These are phyloP conservation scores for Ellobium chinense DNA, from an alignment of 2,888 invertebrate species.

Conservation along the genomic window DNA sequence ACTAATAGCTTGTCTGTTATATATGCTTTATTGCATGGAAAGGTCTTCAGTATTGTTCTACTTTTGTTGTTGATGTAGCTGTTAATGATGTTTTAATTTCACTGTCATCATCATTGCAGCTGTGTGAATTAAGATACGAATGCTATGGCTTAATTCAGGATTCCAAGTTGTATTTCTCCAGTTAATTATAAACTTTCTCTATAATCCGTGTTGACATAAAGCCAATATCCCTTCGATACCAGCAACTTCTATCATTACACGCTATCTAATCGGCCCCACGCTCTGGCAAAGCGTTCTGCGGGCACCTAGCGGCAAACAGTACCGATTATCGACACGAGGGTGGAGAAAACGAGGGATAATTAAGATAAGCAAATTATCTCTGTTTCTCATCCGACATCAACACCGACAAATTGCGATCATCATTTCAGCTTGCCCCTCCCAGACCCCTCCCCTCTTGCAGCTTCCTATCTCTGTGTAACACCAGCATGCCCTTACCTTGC, in stretches of 20 bases:
- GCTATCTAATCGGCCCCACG: not conserved
- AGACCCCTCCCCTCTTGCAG: not conserved
- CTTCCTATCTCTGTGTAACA: no score
- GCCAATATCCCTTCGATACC: not conserved
- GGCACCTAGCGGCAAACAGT: not conserved
- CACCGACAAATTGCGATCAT: slow-evolving; percentile 6
- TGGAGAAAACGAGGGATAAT: not conserved
- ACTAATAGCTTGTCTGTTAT: no score
- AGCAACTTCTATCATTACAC: not conserved
- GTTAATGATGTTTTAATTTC: no score
- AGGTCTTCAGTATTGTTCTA: no score
- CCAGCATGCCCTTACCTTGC: not conserved
- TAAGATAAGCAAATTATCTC: slow-evolving; percentile 30
- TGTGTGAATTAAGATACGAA: no score
- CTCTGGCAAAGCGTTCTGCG: not conserved
- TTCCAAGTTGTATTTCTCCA: no score
- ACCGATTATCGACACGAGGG: not conserved
- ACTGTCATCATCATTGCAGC: no score
- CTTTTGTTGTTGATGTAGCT: no score
- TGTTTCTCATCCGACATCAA: not conserved
- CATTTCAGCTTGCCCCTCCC: not conserved
- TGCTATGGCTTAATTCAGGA: no score
- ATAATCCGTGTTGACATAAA: not conserved
- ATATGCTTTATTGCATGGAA: no score
- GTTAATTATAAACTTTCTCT: no score